Evolutionary conservation across 2,113 vertebrate genomes (phyloP).

Genomic region (Rhadina sibilatrix): DNA sequence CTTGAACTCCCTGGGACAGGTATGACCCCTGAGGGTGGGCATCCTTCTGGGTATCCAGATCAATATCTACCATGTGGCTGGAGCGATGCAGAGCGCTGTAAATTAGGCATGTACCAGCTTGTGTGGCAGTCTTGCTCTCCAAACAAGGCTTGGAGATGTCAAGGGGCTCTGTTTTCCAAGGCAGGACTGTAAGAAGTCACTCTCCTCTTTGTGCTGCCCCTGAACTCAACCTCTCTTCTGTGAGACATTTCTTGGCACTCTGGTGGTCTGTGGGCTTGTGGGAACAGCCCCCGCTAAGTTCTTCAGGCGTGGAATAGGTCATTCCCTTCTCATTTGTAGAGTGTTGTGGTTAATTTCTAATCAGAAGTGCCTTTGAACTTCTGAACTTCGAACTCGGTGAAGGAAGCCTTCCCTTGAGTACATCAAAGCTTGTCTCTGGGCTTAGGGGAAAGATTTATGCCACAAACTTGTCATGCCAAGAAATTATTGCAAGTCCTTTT

Average conservation of each 20-base stretch:
- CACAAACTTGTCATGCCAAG: background rate
- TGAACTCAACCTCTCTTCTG: background rate
- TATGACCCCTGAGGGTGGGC: background rate
- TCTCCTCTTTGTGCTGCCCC: background rate
- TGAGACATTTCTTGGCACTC: fast-evolving
- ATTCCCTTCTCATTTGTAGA: background rate
- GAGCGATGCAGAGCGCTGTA: background rate
- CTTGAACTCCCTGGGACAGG: background rate
- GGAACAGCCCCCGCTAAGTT: background rate
- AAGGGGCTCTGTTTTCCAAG: background rate
- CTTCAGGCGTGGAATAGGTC: background rate
- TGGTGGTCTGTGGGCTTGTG: background rate
- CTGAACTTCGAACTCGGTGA: background rate
- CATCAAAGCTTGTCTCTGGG: background rate
- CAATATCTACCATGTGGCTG: fast-evolving
- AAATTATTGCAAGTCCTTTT: background rate
- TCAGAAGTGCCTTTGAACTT: conserved; percentile 50
- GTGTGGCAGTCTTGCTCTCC: background rate
- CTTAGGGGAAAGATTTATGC: conserved; percentile 1
- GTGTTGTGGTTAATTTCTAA: conserved; percentile 51
- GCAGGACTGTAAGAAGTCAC: background rate
- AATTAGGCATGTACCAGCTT: background rate
- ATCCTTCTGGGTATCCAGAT: background rate
- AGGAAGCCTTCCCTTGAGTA: background rate
- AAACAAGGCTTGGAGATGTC: background rate